These are phyloP conservation scores for Girardinichthys multiradiatus DNA, from an alignment of 2,113 vertebrate species.

Conservation along the genomic window DNA sequence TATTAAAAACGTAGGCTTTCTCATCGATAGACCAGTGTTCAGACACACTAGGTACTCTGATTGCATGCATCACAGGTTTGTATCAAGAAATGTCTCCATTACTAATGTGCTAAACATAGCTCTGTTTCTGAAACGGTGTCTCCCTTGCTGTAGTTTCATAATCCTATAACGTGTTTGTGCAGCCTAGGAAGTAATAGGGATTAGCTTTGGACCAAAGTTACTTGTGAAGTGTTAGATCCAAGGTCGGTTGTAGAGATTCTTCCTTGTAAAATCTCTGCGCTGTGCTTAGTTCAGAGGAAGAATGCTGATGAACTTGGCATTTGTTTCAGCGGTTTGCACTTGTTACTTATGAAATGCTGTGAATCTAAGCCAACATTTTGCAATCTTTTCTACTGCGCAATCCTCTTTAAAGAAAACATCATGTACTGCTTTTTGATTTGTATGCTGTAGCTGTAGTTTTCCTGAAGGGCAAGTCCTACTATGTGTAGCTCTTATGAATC, in stretches of 20 bases:
- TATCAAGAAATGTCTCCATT: conserved; percentile 16
- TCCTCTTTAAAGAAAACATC: conserved; percentile 48
- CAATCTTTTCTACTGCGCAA: conserved; percentile 59
- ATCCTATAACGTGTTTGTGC: conserved; percentile 17
- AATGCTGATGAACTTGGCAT: conserved; percentile 47
- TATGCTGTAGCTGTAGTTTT: conserved; percentile 61
- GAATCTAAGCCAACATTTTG: conserved; percentile 62
- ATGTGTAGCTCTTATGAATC: conserved; percentile 72
- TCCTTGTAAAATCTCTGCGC: conserved; percentile 60
- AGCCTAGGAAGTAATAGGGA: conserved; percentile 43
- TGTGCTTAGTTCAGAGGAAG: conserved; percentile 61
- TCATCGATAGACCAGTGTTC: conserved; percentile 33
- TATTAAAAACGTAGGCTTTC: conserved; percentile 11
- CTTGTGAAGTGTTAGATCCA: conserved; percentile 55
- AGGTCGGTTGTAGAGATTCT: conserved; percentile 50
- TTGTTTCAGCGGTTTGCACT: conserved; percentile 61
- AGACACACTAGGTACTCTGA: conserved; percentile 52
- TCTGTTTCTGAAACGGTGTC: background rate
- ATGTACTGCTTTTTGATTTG: conserved; percentile 53
- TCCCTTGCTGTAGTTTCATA: conserved; percentile 10
- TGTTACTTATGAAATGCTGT: conserved; percentile 65
- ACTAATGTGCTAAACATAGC: conserved; percentile 29
- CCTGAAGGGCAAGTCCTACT: conserved; percentile 62
- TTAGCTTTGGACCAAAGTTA: conserved; percentile 61
- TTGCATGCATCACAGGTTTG: conserved; percentile 53